Percentiles rank a stretch among this genome's conserved stretches.
These are phyloP conservation scores for Drosophila tripunctata DNA, from an alignment of 2,888 invertebrate genomes.

Conservation along the genomic window DNA sequence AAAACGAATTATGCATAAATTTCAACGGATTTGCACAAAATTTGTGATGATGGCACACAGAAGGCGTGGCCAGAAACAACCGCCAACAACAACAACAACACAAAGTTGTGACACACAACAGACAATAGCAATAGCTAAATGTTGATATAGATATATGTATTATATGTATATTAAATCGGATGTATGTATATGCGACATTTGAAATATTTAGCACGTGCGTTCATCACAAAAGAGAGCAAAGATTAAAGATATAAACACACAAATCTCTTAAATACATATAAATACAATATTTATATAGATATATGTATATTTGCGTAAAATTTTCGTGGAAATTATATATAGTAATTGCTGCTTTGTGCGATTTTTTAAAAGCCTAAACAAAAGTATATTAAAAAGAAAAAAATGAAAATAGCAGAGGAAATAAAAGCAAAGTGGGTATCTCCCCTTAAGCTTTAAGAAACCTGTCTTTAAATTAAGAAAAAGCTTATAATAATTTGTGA, in stretches of 20 bases:
- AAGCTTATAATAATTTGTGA: no score
- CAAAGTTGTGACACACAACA: constrained; percentile 24
- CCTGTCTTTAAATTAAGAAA: no score
- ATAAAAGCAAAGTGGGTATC: no score
- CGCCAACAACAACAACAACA: constrained; percentile 10
- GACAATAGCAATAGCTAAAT: constrained; percentile 23
- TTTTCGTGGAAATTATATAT: constrained; percentile 11
- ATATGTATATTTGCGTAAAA: background rate
- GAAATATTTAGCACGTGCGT: constrained; percentile 56
- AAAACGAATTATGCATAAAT: constrained; percentile 66
- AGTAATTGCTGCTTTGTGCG: constrained; percentile 9
- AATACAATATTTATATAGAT: background rate
- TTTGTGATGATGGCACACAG: constrained; percentile 46
- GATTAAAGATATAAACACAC: constrained; percentile 17
- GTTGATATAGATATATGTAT: constrained; percentile 10
- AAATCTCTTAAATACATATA: constrained; percentile 5
- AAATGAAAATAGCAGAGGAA: no score
- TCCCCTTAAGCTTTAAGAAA: no score
- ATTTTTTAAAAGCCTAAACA: background rate
- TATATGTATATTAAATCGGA: no score
- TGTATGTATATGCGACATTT: constrained; percentile 39
- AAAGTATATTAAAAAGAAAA: constrained; percentile 1
- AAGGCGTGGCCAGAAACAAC: constrained; percentile 41
- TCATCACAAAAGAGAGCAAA: constrained; percentile 23
- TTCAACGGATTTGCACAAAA: constrained; percentile 59